Evolutionary conservation across 2,888 invertebrate species (phyloP).

Genomic region (Temnothorax unifasciatus): DNA sequence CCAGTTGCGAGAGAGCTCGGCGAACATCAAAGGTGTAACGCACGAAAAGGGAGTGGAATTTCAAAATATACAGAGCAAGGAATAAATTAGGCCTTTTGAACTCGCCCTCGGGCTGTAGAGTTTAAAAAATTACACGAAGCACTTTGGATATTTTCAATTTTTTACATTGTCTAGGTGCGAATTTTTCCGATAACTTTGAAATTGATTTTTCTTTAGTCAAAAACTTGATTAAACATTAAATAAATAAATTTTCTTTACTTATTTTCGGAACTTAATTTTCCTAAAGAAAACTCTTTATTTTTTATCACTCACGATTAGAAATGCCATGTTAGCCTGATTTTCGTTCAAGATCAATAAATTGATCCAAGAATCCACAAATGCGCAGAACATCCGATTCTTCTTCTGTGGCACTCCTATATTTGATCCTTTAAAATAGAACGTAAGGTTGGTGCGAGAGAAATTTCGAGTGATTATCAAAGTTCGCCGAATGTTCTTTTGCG

Average conservation of each 20-base stretch:
- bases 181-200: background rate
- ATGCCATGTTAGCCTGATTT: background rate
- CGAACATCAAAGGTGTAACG: constrained; percentile 16
- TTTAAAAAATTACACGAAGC: background rate
- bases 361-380: background rate
- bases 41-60: background rate
- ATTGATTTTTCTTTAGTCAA: background rate
- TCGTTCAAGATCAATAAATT: background rate
- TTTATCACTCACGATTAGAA: background rate
- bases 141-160: background rate
- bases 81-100: constrained; percentile 21
- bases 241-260: no score
- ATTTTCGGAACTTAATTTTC: no score
- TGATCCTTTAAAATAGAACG: constrained; percentile 1
- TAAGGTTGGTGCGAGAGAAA: background rate
- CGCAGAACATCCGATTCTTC: background rate
- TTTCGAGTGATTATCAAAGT: constrained; percentile 54
- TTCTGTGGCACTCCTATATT: background rate
- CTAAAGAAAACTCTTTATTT: background rate
- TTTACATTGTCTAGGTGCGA: background rate
- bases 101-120: background rate
- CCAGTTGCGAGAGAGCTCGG: constrained; percentile 34
- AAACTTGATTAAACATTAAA: background rate
- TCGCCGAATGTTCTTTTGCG: constrained; percentile 42
- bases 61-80: constrained; percentile 7